phyloP scores from a whole-genome alignment of 2,113 vertebrate genomes.

The Daubentonia madagascariensis region DNA sequence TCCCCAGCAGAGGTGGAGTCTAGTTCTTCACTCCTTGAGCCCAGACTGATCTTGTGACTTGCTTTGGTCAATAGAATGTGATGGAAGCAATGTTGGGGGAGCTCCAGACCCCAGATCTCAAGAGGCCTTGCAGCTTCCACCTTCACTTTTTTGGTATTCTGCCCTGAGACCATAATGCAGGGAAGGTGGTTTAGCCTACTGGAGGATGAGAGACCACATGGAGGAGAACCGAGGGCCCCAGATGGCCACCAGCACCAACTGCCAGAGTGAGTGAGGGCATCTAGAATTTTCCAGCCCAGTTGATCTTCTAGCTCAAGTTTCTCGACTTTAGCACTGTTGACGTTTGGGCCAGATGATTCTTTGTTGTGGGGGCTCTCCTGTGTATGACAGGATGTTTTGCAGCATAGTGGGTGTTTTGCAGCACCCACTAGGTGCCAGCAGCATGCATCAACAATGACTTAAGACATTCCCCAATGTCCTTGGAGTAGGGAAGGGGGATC shows the following conservation, averaged over 20 bases:
- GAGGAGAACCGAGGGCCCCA: neutral
- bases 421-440: neutral
- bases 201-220: neutral
- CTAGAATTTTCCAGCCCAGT: neutral
- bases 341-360: neutral
- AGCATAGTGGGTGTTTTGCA: neutral
- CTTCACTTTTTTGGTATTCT: neutral
- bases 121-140: neutral
- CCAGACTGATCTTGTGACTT: neutral
- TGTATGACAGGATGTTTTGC: neutral
- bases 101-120: neutral
- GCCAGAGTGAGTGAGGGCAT: neutral
- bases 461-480: neutral
- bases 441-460: too few species aligned
- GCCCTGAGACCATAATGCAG: neutral
- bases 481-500: neutral
- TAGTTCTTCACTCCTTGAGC: neutral
- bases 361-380: neutral
- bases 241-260: neutral
- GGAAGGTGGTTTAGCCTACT: neutral
- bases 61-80: neutral
- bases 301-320: neutral
- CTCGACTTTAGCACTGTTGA: neutral
- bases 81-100: neutral
- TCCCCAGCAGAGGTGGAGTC: neutral